Conservation (phyloP, 2,888 invertebrate species). For the Noctua pronuba region DNA sequence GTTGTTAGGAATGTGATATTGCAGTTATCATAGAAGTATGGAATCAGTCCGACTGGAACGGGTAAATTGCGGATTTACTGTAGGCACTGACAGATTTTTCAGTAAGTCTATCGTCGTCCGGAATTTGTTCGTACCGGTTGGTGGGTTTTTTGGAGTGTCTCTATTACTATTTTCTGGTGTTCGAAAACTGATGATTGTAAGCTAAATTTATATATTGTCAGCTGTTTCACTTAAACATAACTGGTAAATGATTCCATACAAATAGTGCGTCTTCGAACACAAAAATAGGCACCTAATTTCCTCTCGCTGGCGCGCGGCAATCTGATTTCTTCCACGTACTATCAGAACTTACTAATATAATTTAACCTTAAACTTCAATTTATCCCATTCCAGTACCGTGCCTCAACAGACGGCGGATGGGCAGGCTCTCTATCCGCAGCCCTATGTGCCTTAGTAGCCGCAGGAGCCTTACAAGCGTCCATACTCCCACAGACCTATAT, state of each 20-base stretch:
- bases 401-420: constrained; percentile 96
- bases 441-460: constrained; percentile 93
- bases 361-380: neutral
- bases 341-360: neutral
- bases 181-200: neutral
- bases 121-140: neutral
- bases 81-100: neutral
- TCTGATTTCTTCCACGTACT: neutral
- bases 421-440: constrained; percentile 95
- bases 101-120: neutral
- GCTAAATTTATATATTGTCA: neutral
- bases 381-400: constrained; percentile 92
- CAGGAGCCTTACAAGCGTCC: constrained; percentile 94
- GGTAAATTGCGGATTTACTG: neutral
- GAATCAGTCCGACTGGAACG: neutral
- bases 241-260: too few relatives aligned
- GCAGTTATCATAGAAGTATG: neutral
- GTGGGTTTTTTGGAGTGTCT: neutral
- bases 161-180: neutral
- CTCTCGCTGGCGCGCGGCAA: neutral
- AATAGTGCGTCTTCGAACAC: neutral
- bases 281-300: neutral
- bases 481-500: constrained; percentile 96
- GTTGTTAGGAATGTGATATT: neutral
- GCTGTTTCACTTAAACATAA: neutral